A percentile compares a stretch with the other conserved stretches of the same genome.
phyloP scores from a whole-genome alignment of 2,888 invertebrate species.

The Andrena marginata region DNA sequence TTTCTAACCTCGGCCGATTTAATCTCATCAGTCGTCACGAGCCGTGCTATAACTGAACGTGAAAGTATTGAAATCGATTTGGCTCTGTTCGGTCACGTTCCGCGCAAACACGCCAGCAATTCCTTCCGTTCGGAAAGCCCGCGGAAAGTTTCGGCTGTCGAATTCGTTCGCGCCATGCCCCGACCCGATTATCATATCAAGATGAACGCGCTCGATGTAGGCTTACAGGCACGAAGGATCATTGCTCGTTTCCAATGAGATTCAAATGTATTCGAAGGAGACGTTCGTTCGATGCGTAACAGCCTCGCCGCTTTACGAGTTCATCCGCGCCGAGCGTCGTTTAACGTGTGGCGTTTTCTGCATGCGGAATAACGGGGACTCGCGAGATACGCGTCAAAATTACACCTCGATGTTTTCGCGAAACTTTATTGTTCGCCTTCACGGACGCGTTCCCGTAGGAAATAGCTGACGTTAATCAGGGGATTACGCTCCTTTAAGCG shows the following conservation, averaged over 20 bases:
- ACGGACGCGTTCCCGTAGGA: neutral
- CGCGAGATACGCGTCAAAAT: slow-evolving; percentile 41
- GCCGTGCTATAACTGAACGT: slow-evolving; percentile 41
- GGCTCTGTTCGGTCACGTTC: slow-evolving; percentile 40
- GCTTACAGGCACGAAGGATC: slow-evolving; percentile 24
- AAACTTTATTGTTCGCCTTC: slow-evolving; percentile 37
- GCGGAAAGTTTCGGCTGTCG: slow-evolving; percentile 6
- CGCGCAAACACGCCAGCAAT: slow-evolving; percentile 53
- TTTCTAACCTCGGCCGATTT: slow-evolving; percentile 60
- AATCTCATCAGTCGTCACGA: slow-evolving; percentile 56
- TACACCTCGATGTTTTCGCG: slow-evolving; percentile 45
- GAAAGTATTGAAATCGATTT: slow-evolving; percentile 65
- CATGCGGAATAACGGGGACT: slow-evolving; percentile 42
- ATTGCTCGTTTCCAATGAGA: slow-evolving; percentile 64
- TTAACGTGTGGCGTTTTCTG: slow-evolving; percentile 38
- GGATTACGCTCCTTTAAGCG: slow-evolving; percentile 42
- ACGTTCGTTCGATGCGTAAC: slow-evolving; percentile 63
- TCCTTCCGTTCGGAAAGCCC: slow-evolving; percentile 18
- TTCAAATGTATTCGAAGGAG: slow-evolving; percentile 76
- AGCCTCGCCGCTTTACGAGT: slow-evolving; percentile 71
- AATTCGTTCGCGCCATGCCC: slow-evolving; percentile 48
- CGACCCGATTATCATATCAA: slow-evolving; percentile 61
- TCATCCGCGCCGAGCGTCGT: slow-evolving; percentile 60
- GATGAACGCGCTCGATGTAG: slow-evolving; percentile 71
- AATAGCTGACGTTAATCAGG: slow-evolving; percentile 48